Conservation (phyloP, 2,888 invertebrate genomes). For the Perithous albicinctus region DNA sequence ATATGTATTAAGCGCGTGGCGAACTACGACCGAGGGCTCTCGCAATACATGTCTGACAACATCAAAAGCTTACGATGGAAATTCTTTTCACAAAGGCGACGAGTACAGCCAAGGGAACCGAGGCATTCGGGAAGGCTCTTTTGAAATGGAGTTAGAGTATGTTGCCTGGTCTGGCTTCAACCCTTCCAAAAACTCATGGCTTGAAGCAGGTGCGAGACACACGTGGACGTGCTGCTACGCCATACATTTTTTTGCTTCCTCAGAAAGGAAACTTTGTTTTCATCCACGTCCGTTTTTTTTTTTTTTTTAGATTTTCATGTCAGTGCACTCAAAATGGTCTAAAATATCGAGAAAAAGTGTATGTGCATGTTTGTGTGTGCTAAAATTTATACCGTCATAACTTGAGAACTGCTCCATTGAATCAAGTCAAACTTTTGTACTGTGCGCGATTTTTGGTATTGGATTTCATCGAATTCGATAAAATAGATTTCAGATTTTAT, state of each 20-base stretch:
- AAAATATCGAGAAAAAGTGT: too few relatives aligned
- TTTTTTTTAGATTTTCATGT: too few relatives aligned
- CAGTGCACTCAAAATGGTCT: too few relatives aligned
- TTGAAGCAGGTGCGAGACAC: background rate
- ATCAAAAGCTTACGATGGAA: constrained; percentile 56
- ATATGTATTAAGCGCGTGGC: constrained; percentile 29
- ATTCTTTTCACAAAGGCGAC: constrained; percentile 37
- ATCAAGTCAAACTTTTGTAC: too few relatives aligned
- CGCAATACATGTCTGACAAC: constrained; percentile 36
- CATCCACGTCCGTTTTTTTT: too few relatives aligned
- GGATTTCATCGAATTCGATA: too few relatives aligned
- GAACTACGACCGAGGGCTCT: constrained; percentile 15
- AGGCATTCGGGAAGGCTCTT: constrained; percentile 3
- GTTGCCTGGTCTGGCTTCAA: background rate
- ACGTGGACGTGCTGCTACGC: constrained; percentile 2
- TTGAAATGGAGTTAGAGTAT: constrained; percentile 24
- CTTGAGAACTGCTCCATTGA: too few relatives aligned
- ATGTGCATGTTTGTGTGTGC: background rate
- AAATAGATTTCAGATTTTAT: too few relatives aligned
- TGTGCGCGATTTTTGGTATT: too few relatives aligned
- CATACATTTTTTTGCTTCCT: too few relatives aligned
- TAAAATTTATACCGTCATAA: too few relatives aligned
- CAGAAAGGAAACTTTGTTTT: too few relatives aligned
- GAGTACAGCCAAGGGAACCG: background rate
- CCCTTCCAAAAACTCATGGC: background rate